Base-by-base conservation (phyloP, 2,888 invertebrate genomes). In the Blastobasis lacticolella region DNA sequence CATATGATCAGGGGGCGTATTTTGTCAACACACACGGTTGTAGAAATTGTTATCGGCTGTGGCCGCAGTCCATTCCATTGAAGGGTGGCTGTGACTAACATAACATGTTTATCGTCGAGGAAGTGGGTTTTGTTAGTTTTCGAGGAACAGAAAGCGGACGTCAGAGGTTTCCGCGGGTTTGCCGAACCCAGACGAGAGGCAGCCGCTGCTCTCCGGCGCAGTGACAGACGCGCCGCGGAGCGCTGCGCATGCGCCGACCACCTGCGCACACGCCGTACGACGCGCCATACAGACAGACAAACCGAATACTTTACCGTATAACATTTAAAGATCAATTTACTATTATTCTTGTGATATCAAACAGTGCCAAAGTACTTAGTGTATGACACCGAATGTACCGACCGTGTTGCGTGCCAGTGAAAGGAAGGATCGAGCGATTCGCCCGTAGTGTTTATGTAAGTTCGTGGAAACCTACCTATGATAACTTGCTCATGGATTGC, bases 171-270 rank as follows among this genome's bases (percentile, higher is more conserved):
- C 23, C 23, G 23, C 23, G 23, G 23, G 23, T 23, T 23, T 23
- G 23, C 23, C 23, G 23, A 23, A 23, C 23, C 23, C 23, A 23
- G 23, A 23, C 23, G 23, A 23, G 23, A 23, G 23, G 23, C 23
- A 23, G 23, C 3, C 23, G 23, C 23, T 23, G 23, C 23, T 23
- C 23, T 23, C 51, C 51, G 53, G 49, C 49, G 52, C 75, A 83
- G 83, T 84, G 67, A 81, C 73, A 79, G 74, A 71, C 76, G 79
- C 74, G 81, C 76, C 63, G 71, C 68, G 67, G 76, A 78, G 78
- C 79, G 78, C 75, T 68, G 77, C 79, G 84, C 84, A 73, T 82
- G 86, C 84, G 80, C 73, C 55, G 40, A 61, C 59, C 60, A 56
- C 44, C 41, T 40, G 42, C 42, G 42, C 42, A 42, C 57, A 59